Evolutionary conservation across 2,797 vertebrate species (phyloP), one percentile per base, ranked within the genome.

Genomic region (Pagetopsis macropterus): DNA sequence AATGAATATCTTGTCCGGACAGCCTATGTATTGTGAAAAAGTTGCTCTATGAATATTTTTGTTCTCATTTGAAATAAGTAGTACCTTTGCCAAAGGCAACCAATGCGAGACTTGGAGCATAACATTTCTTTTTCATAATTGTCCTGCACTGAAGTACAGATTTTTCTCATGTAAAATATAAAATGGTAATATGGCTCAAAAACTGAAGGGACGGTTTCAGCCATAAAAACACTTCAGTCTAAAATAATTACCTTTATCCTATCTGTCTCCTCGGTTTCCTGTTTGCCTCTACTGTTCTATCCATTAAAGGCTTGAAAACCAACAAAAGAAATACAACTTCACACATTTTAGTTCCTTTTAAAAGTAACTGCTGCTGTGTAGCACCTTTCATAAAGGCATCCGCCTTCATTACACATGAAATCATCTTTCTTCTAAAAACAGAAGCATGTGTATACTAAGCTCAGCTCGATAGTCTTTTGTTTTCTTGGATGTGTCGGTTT

Each of bases 401-500:
- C 27, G 12, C 21, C 66, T 44, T 59, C 0, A 14, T 16, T 16
- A 0, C 1, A 44, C 37, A 5, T 55, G 8, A n/a, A 65, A 31
- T 69, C 9, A 51, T 17, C 44, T 55, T 50, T 70, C 16, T 10
- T 48, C 65, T 66, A 2, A 44, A 63, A 70, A 49, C 14, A 60
- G 17, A 37, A 7, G 3, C 33, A 64, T 2, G 4, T 3, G 13
- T 0, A 21, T 7, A 65, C 16, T 65, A 15, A 62, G 31, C 11
- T 33, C 17, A 27, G 64, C 44, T 69, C 14, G 11, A 50, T 12
- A 37, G 16, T 5, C 0, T 15, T 15, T 56, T 23, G 21, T 52
- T 19, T 51, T 19, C 15, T 48, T 52, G 2, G 2, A 23, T 13
- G n/a, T 7, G 6, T 40, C 4, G 8, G 13, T 19, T 31, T 59